These are phyloP conservation scores for Scaptomyza flava DNA, from an alignment of 2,888 invertebrate species.

Conservation along the genomic window DNA sequence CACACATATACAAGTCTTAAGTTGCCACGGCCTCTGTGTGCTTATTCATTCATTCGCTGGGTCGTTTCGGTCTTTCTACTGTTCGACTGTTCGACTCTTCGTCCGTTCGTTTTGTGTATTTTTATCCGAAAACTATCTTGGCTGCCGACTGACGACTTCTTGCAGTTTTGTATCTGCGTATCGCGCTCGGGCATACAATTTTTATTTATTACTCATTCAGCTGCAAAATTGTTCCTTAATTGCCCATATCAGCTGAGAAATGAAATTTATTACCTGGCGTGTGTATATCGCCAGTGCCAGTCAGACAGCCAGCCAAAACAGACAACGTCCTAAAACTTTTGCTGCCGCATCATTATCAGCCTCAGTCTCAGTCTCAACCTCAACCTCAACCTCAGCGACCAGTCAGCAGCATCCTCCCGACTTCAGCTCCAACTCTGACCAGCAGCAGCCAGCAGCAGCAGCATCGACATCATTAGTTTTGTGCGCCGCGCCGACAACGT, in stretches of 20 bases:
- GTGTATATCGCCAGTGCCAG: slow-evolving; percentile 78
- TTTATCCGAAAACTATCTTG: slow-evolving; percentile 81
- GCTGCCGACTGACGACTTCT: slow-evolving; percentile 73
- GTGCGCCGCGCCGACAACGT: slow-evolving; percentile 81
- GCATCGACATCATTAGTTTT: slow-evolving; percentile 81
- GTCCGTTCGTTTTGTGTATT: slow-evolving; percentile 63
- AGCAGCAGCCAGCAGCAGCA: slow-evolving; percentile 48
- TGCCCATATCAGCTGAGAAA: slow-evolving; percentile 83
- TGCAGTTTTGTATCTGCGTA: slow-evolving; percentile 80
- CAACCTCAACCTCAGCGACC: slow-evolving; percentile 35
- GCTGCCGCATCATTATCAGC: slow-evolving; percentile 79
- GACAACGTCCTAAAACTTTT: slow-evolving; percentile 69
- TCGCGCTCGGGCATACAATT: slow-evolving; percentile 76
- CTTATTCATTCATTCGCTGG: slow-evolving; percentile 52
- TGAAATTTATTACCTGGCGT: slow-evolving; percentile 83
- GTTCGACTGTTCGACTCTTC: not conserved
- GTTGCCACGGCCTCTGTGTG: slow-evolving; percentile 31
- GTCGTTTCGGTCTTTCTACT: not conserved
- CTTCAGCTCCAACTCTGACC: slow-evolving; percentile 32
- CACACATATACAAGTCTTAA: slow-evolving; percentile 12
- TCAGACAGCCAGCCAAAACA: slow-evolving; percentile 26
- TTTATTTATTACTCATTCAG: slow-evolving; percentile 83
- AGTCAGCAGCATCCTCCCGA: slow-evolving; percentile 38
- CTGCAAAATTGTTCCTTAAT: slow-evolving; percentile 83
- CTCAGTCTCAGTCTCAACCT: slow-evolving; percentile 54